Evolutionary conservation across 2,888 invertebrate genomes (phyloP).

Genomic region (Lycia hirtaria): DNA sequence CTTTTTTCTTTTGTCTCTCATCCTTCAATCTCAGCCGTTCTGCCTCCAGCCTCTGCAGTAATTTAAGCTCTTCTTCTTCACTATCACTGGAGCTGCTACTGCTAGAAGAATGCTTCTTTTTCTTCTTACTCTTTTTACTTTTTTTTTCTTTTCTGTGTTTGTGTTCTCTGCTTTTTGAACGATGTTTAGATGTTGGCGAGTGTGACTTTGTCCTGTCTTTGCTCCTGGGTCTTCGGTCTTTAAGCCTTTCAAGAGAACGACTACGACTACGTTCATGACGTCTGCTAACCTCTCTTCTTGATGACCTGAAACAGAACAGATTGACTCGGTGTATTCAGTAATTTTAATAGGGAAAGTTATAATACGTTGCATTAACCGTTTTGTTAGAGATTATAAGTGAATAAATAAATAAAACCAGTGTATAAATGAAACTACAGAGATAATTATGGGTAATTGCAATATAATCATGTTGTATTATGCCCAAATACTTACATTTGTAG

Average conservation of each 20-base stretch:
- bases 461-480: no score
- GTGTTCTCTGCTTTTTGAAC: constrained; percentile 53
- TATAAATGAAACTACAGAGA: no score
- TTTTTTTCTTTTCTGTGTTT: constrained; percentile 55
- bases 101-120: constrained; percentile 57
- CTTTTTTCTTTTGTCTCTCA: constrained; percentile 89
- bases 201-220: constrained; percentile 44
- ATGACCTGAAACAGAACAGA: constrained; percentile 59
- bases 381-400: no score
- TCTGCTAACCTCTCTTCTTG: constrained; percentile 55
- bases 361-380: no score
- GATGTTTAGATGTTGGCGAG: constrained; percentile 46
- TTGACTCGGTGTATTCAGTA: background rate
- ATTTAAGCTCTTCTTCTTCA: constrained; percentile 85
- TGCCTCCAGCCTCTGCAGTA: constrained; percentile 90
- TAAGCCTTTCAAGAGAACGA: constrained; percentile 52
- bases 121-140: constrained; percentile 66
- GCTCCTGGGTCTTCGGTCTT: constrained; percentile 47
- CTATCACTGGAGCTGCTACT: constrained; percentile 73
- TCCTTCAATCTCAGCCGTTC: constrained; percentile 88
- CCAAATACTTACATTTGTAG: no score
- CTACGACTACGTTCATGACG: constrained; percentile 54
- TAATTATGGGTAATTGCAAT: no score
- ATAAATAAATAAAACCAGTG: no score
- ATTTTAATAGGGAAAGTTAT: no score